phyloP scores from a whole-genome alignment of 2,888 invertebrate genomes.

The Philereme transversata region DNA sequence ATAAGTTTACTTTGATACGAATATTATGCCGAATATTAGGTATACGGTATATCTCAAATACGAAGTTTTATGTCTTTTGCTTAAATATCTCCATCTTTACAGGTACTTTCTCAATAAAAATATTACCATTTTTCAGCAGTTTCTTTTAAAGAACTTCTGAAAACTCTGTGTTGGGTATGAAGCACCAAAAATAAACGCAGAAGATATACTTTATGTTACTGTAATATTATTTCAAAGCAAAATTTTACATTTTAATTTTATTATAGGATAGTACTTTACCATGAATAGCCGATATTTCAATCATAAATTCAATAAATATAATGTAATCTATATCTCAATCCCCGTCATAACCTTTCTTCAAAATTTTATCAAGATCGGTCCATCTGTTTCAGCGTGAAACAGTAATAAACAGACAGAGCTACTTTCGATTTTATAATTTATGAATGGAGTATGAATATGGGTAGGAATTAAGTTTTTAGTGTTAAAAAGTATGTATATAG shows the following conservation, averaged over 20 bases:
- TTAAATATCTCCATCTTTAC: conserved; percentile 31
- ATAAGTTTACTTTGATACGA: conserved; percentile 46
- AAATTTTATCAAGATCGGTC: background rate
- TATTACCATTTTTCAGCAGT: conserved; percentile 37
- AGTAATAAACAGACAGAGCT: too few relatives aligned
- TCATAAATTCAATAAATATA: too few relatives aligned
- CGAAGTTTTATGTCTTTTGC: conserved; percentile 40
- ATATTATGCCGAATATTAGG: conserved; percentile 45
- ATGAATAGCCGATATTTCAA: too few relatives aligned
- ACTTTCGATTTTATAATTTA: too few relatives aligned
- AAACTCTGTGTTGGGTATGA: background rate
- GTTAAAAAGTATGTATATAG: too few relatives aligned
- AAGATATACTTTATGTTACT: conserved; percentile 5
- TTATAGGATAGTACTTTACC: too few relatives aligned
- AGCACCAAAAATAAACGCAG: background rate
- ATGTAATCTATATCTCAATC: too few relatives aligned
- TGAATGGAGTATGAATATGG: too few relatives aligned
- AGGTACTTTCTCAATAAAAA: conserved; percentile 27
- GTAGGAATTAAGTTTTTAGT: too few relatives aligned
- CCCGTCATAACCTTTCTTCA: too few relatives aligned
- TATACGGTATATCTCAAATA: conserved; percentile 26
- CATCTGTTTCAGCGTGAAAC: too few relatives aligned
- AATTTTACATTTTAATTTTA: background rate
- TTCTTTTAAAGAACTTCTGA: conserved; percentile 19
- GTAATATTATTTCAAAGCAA: background rate